phyloP scores from a whole-genome alignment of 2,888 invertebrate genomes.

The Hypselothyrea guttata region DNA sequence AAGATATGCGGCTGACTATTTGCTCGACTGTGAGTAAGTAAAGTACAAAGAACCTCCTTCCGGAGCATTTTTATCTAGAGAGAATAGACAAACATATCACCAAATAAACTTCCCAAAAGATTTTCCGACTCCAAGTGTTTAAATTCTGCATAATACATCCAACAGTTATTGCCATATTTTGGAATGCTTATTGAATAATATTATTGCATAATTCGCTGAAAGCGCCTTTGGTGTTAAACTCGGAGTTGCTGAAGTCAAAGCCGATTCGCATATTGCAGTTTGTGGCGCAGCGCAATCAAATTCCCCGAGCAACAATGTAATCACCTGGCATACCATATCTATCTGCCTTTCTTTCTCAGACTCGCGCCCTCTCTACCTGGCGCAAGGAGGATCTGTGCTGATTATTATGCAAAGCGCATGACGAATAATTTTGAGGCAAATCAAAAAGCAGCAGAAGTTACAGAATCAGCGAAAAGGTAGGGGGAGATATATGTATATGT shows the following conservation, averaged over 20 bases:
- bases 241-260: constrained; percentile 19
- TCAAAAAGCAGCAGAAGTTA: constrained; percentile 46
- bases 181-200: no score
- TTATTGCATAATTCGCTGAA: no score
- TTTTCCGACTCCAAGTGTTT: no score
- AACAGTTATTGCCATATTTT: no score
- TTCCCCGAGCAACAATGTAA: constrained; percentile 42
- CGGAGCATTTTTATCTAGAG: no score
- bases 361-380: background rate
- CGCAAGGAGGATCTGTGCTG: constrained; percentile 50
- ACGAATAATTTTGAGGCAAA: constrained; percentile 59
- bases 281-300: background rate
- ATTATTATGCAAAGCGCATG: constrained; percentile 71
- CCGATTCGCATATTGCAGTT: constrained; percentile 30
- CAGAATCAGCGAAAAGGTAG: background rate
- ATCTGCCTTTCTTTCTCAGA: background rate
- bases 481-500: constrained; percentile 43
- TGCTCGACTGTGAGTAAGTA: no score
- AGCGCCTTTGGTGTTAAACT: no score
- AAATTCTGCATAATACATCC: no score
- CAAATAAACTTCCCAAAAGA: no score
- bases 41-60: no score
- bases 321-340: constrained; percentile 35
- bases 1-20: no score
- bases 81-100: no score